Base-by-base conservation (phyloP, 2,797 vertebrate genomes). In the Oreochromis grahami region DNA sequence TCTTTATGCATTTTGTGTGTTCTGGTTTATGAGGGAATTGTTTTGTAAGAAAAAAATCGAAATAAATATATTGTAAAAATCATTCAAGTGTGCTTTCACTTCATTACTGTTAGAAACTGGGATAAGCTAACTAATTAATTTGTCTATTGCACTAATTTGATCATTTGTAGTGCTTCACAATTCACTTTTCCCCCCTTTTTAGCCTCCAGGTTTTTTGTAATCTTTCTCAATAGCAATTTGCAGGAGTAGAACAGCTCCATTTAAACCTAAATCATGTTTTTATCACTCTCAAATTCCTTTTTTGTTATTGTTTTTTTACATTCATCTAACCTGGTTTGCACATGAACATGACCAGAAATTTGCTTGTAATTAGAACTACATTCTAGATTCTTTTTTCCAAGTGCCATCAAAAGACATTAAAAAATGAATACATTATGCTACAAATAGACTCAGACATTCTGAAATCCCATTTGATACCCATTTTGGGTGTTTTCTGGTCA, bases 1-100 rank as follows among this genome's bases (percentile, higher is more conserved):
- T 95, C 92, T 94, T 95, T 96, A 95, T 95, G 93, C 94, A 95
- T 95, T 96, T 95, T 96, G 91, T 96, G 95, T 96, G 94, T 96
- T 96, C 93, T 95, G 92, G 93, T 96, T 95, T 96, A 96, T 92
- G 93, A 94, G 92, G 92, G 91, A 96, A 94, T 92, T 95, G 91
- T 95, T 94, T 96, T 96, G 93, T 96, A 95, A 94, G 92, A 95
- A 96, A 93, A 91, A 94, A 93, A 93, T 89, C 56, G 9, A 95
- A 94, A 93, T 93, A 95, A 95, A 95, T 91, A 92, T 92, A 93
- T 88, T 91, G 93, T 92, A 89, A 94, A 94, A 95, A 94, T 87
- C 84, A 88, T 76, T 82, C 76, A 48, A 24, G 24, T 24, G 34
- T 41, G 78, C 87, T 77, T 32, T 74, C 70, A 74, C 70, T 32